These are phyloP conservation scores for Girardia tigrina DNA, from an alignment of 2,888 invertebrate species.

Conservation along the genomic window DNA sequence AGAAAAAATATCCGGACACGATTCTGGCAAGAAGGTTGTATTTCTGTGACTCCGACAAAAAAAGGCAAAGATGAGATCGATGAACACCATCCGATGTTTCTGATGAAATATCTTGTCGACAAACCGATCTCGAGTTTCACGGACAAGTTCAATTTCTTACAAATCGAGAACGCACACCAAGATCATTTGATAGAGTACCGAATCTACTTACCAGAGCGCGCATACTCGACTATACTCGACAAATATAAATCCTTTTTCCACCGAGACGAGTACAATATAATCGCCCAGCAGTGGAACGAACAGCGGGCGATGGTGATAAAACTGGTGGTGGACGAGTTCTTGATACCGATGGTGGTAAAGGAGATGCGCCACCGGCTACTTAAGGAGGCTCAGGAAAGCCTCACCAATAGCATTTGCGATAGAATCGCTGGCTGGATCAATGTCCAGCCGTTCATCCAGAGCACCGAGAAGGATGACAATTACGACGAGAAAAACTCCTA, in stretches of 20 bases:
- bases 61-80: constrained; percentile 81
- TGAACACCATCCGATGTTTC: constrained; percentile 67
- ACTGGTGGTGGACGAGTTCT: constrained; percentile 68
- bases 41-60: constrained; percentile 69
- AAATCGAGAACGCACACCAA: constrained; percentile 37
- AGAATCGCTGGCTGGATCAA: constrained; percentile 77
- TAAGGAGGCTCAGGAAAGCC: constrained; percentile 63
- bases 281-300: constrained; percentile 76
- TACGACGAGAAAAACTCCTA: constrained; percentile 55
- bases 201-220: constrained; percentile 16
- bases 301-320: constrained; percentile 70
- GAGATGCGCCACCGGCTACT: constrained; percentile 68
- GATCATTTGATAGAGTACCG: constrained; percentile 39
- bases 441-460: constrained; percentile 71
- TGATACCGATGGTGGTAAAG: constrained; percentile 73
- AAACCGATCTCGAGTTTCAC: constrained; percentile 77
- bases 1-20: constrained; percentile 67
- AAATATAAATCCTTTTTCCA: constrained; percentile 74
- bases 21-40: constrained; percentile 71
- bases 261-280: constrained; percentile 71
- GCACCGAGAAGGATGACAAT: constrained; percentile 66
- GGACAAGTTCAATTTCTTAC: constrained; percentile 68
- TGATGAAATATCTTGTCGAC: constrained; percentile 72
- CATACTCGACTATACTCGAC: constrained; percentile 55
- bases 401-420: constrained; percentile 58